Percentiles rank a stretch among this genome's conserved stretches.
Conservation (phyloP, 2,113 vertebrate species). For the Entomyzon cyanotis region DNA sequence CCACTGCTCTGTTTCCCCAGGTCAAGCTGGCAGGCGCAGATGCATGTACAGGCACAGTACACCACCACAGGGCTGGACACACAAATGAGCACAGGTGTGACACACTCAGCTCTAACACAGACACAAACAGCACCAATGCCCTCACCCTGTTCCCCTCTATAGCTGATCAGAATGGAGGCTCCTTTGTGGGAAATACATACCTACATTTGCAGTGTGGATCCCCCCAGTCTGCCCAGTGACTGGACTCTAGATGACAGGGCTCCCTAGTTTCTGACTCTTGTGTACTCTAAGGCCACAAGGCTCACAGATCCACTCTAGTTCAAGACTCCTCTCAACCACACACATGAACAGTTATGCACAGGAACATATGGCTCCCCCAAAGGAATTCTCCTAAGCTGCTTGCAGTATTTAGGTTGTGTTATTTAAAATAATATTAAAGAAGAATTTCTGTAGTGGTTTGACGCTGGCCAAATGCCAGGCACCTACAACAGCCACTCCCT, state of each 20-base stretch:
- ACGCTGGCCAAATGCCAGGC: too few relatives aligned
- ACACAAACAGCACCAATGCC: neutral
- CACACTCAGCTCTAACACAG: neutral
- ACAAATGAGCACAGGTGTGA: too few relatives aligned
- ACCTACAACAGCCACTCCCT: too few relatives aligned
- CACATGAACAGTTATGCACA: neutral
- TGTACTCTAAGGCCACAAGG: neutral
- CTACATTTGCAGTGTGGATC: neutral
- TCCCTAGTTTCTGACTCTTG: neutral
- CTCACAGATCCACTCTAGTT: neutral
- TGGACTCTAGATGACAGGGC: neutral
- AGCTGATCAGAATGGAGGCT: neutral
- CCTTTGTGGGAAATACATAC: neutral
- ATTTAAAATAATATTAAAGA: neutral
- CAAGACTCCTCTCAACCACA: neutral
- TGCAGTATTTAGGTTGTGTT: neutral
- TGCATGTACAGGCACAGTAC: too few relatives aligned
- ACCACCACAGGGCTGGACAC: accelerated
- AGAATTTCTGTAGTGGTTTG: neutral
- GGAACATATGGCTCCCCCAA: neutral
- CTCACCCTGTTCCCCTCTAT: neutral
- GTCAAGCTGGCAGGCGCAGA: neutral
- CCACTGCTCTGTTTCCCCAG: neutral
- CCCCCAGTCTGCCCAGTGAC: neutral
- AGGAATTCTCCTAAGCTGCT: neutral